Evolutionary conservation across 2,888 invertebrate species (phyloP), one percentile per base, ranked within the genome.

Genomic region (Cantharis flavilabris): DNA sequence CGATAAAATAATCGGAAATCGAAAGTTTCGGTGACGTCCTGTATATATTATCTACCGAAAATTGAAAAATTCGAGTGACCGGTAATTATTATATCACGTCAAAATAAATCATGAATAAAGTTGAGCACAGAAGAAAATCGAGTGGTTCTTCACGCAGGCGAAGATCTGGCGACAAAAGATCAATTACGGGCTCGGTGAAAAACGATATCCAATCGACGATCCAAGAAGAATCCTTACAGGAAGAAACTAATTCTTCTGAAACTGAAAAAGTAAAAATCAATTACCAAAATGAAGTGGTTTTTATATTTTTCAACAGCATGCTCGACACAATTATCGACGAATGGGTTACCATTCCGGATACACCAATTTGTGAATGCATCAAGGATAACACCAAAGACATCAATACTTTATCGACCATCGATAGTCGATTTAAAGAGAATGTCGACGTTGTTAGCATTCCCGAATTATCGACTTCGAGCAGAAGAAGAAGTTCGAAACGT

Each of bases 301-400:
- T 81, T 16, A 20, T 80, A 2, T 84, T 85, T 62, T 84, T 83
- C 70, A 81, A 82, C 16, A 81, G 82, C 11, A 82, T 84, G 77
- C 72, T 84, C 11, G 80, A 83, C 14, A 72, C 77, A 14, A 80
- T 83, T 13, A 80, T 84, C 11, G 80, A 79, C 13, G 79, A 81
- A 16, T 82, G 80, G 79, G 71, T 62, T 62, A 64, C 75, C 9
- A 64, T 72, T 16, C 26, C 67, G 4, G 65, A 33, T 13, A 69
- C 70, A 1, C 16, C 28, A 14, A 10, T 62, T 16, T 76, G 76
- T n/a, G 13, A 18, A 28, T 74, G 77, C 26, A n/a, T n/a, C n/a
- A 74, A 63, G 33, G 49, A 71, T 10, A 7, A 4, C 9, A 62
- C n/a, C 20, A 30, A 18, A 26, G 62, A 73, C 13, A n/a, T 14